Conservation (phyloP, 2,113 vertebrate genomes). For the Elephantulus edwardii region DNA sequence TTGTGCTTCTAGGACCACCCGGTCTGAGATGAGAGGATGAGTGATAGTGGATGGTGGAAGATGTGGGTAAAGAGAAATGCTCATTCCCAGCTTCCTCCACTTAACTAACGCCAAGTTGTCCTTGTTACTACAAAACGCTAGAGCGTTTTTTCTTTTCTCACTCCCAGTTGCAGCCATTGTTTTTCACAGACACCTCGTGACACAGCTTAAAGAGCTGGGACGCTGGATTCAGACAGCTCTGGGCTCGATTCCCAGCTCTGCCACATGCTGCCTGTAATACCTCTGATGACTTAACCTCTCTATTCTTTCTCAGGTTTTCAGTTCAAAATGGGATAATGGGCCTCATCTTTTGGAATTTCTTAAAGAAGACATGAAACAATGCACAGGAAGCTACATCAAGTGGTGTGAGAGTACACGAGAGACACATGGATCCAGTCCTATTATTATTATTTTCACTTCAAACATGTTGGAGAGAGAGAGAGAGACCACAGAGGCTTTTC, state of each 20-base stretch:
- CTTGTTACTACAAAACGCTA: not conserved
- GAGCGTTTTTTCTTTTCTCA: not conserved
- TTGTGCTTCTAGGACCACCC: accelerated
- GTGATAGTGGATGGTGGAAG: not conserved
- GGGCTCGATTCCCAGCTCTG: not conserved
- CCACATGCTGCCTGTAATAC: not conserved
- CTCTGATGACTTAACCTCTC: slow-evolving; percentile 6
- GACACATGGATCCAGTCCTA: not conserved
- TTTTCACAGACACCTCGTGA: not conserved
- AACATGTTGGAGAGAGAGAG: slow-evolving; percentile 2
- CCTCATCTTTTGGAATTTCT: slow-evolving; percentile 14
- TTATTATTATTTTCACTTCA: slow-evolving; percentile 16
- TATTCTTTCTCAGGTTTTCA: slow-evolving; percentile 2
- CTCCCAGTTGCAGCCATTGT: not conserved
- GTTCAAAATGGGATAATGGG: slow-evolving; percentile 27
- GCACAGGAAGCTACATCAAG: not conserved
- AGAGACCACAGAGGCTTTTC: slow-evolving; percentile 50
- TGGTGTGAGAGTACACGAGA: not conserved
- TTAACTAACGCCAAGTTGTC: not conserved
- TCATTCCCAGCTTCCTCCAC: not conserved
- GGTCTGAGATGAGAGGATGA: accelerated
- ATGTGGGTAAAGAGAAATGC: not conserved
- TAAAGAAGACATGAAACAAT: slow-evolving; percentile 24
- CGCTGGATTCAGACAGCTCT: not conserved
- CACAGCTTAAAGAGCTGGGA: not conserved